Evolutionary conservation across 2,888 invertebrate genomes (phyloP), one percentile per base, ranked within the genome.

Genomic region (Nudaria mundana): DNA sequence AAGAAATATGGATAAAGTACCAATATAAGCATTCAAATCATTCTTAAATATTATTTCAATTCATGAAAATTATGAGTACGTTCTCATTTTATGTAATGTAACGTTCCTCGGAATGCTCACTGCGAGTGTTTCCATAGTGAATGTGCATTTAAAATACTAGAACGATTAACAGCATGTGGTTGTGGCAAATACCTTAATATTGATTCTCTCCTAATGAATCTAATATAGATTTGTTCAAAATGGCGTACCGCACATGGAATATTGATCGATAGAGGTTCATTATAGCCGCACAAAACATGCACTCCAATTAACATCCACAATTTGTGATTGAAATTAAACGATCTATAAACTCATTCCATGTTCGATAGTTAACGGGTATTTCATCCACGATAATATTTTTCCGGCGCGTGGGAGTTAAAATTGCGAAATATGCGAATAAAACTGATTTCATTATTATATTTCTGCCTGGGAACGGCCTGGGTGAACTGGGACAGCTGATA

Each of bases 101-200:
- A n/a, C n/a, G n/a, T n/a, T n/a, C n/a, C n/a, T n/a, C n/a, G n/a
- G n/a, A n/a, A n/a, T n/a, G n/a, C n/a, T n/a, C n/a, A n/a, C n/a
- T n/a, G n/a, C n/a, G n/a, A n/a, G n/a, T n/a, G n/a, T n/a, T n/a
- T n/a, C n/a, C n/a, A n/a, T n/a, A n/a, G n/a, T n/a, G n/a, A n/a
- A n/a, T n/a, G n/a, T n/a, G n/a, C n/a, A n/a, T n/a, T n/a, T n/a
- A n/a, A n/a, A n/a, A n/a, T n/a, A n/a, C n/a, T n/a, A n/a, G n/a
- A n/a, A n/a, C n/a, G n/a, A 56, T 52, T 40, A 43, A 23, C 37
- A n/a, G 44, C 29, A 22, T 56, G 40, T 52, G 41, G 44, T 40
- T 29, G 42, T 31, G 13, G 31, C 32, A 38, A 39, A 39, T 24
- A 33, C 16, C 29, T n/a, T n/a, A n/a, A 10, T 29, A 13, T 33